These are phyloP conservation scores for Symphodus melops DNA, from an alignment of 2,113 vertebrate species.

Conservation along the genomic window DNA sequence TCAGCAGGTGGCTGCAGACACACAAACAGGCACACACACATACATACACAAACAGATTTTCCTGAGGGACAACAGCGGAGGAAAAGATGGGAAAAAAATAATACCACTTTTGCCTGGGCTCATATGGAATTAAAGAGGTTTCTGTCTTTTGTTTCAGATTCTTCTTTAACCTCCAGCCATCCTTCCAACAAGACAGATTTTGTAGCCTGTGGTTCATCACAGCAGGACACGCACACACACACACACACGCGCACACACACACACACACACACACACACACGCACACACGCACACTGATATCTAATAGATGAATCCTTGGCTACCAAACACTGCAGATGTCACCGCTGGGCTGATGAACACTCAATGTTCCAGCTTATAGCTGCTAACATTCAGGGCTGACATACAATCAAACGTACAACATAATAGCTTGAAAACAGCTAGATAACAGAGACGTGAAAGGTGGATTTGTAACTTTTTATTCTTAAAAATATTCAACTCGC, in stretches of 20 bases:
- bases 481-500: background rate
- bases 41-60: background rate
- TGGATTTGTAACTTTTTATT: background rate
- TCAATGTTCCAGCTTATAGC: constrained; percentile 23
- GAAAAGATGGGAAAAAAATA: constrained; percentile 43
- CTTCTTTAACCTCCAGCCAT: constrained; percentile 61
- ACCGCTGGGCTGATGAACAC: constrained; percentile 51
- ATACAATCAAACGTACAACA: background rate
- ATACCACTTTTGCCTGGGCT: constrained; percentile 41
- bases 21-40: constrained; percentile 28
- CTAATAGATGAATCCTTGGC: constrained; percentile 47
- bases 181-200: constrained; percentile 66
- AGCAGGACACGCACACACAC: constrained; percentile 40
- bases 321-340: constrained; percentile 37
- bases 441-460: background rate
- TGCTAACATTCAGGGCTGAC: constrained; percentile 39
- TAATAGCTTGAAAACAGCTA: background rate
- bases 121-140: constrained; percentile 68
- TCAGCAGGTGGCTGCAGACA: constrained; percentile 74
- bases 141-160: constrained; percentile 53
- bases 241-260: constrained; percentile 15
- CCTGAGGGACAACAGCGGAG: constrained; percentile 51
- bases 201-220: constrained; percentile 61
- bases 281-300: constrained; percentile 17
- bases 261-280: constrained; percentile 19